A percentile compares a stretch with the other conserved stretches of the same genome.
Evolutionary conservation across 1,140 invertebrate genomes (phyloP).

Genomic region (Nylanderia fulva): DNA sequence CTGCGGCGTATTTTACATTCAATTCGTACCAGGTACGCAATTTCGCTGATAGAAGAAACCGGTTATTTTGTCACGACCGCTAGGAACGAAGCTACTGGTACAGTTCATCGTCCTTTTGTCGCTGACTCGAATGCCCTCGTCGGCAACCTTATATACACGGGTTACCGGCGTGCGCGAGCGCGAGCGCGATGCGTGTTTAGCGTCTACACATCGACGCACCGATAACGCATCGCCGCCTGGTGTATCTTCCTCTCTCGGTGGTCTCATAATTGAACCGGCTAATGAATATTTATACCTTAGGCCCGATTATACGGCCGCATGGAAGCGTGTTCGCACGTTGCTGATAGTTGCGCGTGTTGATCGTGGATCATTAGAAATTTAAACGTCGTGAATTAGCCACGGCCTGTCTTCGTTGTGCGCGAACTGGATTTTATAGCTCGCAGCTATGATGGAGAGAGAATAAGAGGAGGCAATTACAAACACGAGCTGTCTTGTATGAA

Average conservation of each 20-base stretch:
- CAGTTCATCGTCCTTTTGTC: slow-evolving; percentile 77
- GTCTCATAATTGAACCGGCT: slow-evolving; percentile 53
- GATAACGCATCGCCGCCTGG: slow-evolving; percentile 21
- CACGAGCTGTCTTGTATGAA: background rate
- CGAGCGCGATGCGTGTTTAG: slow-evolving; percentile 20
- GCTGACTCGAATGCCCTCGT: slow-evolving; percentile 16
- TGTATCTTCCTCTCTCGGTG: slow-evolving; percentile 9
- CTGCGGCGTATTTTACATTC: background rate
- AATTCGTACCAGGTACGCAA: slow-evolving; percentile 30
- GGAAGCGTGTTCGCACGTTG: slow-evolving; percentile 44
- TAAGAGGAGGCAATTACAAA: slow-evolving; percentile 27
- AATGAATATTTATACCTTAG: slow-evolving; percentile 57
- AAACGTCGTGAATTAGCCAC: slow-evolving; percentile 49
- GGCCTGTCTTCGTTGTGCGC: slow-evolving; percentile 32
- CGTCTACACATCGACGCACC: slow-evolving; percentile 6
- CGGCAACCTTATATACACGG: background rate
- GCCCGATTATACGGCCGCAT: slow-evolving; percentile 31
- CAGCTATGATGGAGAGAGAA: slow-evolving; percentile 8
- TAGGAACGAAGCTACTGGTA: slow-evolving; percentile 57
- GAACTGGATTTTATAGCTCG: slow-evolving; percentile 25
- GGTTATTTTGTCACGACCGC: slow-evolving; percentile 65
- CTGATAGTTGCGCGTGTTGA: slow-evolving; percentile 35
- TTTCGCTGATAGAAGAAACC: slow-evolving; percentile 71
- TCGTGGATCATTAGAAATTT: slow-evolving; percentile 53
- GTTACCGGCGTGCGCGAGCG: background rate